These are phyloP conservation scores for Ictalurus punctatus DNA, from an alignment of 2,113 vertebrate genomes.

Conservation along the genomic window DNA sequence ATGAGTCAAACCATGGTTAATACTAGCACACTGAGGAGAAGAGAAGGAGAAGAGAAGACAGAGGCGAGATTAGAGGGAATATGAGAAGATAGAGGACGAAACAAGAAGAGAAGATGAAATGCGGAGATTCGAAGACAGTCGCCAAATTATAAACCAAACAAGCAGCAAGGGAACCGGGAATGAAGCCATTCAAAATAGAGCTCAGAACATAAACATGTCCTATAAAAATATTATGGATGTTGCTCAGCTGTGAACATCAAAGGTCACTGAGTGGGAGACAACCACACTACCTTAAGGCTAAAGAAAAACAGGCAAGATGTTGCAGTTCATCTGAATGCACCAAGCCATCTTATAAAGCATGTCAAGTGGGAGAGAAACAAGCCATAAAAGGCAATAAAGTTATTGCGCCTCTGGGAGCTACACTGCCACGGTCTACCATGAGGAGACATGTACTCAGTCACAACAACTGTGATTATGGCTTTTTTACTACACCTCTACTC, in stretches of 20 bases:
- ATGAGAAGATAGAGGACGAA: neutral
- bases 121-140: neutral
- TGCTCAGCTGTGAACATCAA: constrained; percentile 37
- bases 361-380: constrained; percentile 8
- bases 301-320: neutral
- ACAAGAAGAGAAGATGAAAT: neutral
- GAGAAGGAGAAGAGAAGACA: constrained; percentile 1
- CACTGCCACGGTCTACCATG: neutral
- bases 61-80: constrained; percentile 3
- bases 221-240: constrained; percentile 42
- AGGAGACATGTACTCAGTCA: neutral
- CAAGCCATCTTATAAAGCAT: neutral
- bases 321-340: neutral
- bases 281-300: neutral
- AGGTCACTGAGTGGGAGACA: constrained; percentile 36
- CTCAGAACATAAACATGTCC: constrained; percentile 10
- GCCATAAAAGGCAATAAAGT: constrained; percentile 27
- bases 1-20: constrained; percentile 36
- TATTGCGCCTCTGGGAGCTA: neutral
- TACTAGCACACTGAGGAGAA: constrained; percentile 30
- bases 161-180: constrained; percentile 32
- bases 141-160: constrained; percentile 8
- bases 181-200: constrained; percentile 32
- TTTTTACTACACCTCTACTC: neutral
- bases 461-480: neutral